phyloP scores from a whole-genome alignment of 2,888 invertebrate species.

The Osmoderma eremita region DNA sequence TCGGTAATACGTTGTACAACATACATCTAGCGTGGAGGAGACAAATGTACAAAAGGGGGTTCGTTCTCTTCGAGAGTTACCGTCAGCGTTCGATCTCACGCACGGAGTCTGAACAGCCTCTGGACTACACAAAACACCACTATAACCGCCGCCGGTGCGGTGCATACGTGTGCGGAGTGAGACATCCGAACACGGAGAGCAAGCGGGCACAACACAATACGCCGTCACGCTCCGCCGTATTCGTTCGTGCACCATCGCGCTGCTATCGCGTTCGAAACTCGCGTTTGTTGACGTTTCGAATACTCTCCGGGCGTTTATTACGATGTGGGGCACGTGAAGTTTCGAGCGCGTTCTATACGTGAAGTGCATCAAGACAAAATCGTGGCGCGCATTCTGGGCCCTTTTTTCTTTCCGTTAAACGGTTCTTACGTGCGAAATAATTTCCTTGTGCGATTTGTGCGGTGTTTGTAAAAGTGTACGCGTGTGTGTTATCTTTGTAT shows the following conservation, averaged over 20 bases:
- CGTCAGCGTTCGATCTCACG: constrained; percentile 48
- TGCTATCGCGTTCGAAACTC: constrained; percentile 18
- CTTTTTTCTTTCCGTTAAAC: background rate
- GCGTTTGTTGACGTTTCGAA: constrained; percentile 31
- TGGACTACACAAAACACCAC: constrained; percentile 34
- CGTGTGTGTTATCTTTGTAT: background rate
- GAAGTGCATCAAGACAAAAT: background rate
- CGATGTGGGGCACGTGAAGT: constrained; percentile 17
- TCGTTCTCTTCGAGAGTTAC: constrained; percentile 45
- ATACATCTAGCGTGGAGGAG: background rate
- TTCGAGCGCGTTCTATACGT: background rate
- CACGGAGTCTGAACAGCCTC: constrained; percentile 40
- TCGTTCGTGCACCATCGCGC: constrained; percentile 31
- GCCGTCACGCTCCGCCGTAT: constrained; percentile 30
- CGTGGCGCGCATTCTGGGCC: background rate
- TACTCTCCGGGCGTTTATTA: background rate
- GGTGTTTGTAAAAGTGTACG: constrained; percentile 10
- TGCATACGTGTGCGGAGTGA: constrained; percentile 29
- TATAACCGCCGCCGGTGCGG: constrained; percentile 8
- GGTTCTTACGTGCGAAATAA: background rate
- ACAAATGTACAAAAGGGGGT: constrained; percentile 43
- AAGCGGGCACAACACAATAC: constrained; percentile 12
- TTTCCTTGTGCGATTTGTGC: constrained; percentile 19
- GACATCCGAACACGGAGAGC: constrained; percentile 14
- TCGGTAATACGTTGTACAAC: too few species aligned